phyloP scores from a whole-genome alignment of 2,113 vertebrate species.

The Amazona vittata region DNA sequence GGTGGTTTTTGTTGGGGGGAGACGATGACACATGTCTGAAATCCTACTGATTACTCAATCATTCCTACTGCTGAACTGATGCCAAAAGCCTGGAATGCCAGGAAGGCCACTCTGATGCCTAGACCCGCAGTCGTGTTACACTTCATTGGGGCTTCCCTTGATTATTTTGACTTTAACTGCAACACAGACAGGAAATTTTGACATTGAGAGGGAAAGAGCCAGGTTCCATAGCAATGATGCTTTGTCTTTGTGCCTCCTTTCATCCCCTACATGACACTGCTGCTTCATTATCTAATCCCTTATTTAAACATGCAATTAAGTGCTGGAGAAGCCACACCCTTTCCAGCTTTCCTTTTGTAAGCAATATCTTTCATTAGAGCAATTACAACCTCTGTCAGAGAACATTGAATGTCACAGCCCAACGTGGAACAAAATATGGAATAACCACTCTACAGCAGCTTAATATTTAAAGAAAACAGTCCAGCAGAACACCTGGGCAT shows the following conservation, averaged over 20 bases:
- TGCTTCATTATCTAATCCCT: constrained; percentile 34
- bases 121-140: not conserved
- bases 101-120: not conserved
- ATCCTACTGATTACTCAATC: not conserved
- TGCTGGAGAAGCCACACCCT: not conserved
- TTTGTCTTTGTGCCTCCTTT: not conserved
- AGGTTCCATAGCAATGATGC: not conserved
- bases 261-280: not conserved
- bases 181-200: constrained; percentile 5
- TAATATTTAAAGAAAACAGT: not conserved
- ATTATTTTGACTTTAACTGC: not conserved
- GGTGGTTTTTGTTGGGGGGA: not conserved
- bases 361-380: not conserved
- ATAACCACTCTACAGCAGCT: not conserved
- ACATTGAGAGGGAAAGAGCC: not conserved
- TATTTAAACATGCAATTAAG: not conserved
- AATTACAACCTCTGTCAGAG: not conserved
- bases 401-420: not conserved
- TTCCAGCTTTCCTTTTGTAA: not conserved
- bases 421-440: not conserved
- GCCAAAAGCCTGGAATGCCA: not conserved
- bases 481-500: not conserved
- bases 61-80: not conserved
- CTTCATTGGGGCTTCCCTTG: not conserved
- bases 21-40: not conserved